Percentiles rank a stretch among this genome's conserved stretches.
These are phyloP conservation scores for Tyria jacobaeae DNA, from an alignment of 2,888 invertebrate genomes.

Conservation along the genomic window DNA sequence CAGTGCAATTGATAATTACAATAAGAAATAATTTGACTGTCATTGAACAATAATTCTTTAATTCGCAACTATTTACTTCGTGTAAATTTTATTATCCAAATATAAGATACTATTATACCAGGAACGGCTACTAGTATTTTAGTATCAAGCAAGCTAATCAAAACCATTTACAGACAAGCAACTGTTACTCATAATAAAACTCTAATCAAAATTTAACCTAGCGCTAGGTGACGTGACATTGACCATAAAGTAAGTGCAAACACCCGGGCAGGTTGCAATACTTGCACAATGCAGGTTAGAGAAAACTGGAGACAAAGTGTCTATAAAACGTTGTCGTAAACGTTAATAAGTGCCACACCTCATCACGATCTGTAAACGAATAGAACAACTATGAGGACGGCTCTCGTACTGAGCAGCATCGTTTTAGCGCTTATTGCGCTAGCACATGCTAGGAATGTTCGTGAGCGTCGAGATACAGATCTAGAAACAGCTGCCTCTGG, in stretches of 20 bases:
- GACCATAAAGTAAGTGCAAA: conserved; percentile 64
- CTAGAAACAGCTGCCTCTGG: conserved; percentile 82
- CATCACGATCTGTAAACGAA: conserved; percentile 58
- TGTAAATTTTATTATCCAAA: no score
- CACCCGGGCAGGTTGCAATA: conserved; percentile 64
- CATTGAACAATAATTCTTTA: no score
- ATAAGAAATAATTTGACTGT: no score
- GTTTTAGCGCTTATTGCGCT: conserved; percentile 75
- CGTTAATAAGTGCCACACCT: conserved; percentile 66
- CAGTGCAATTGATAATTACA: no score
- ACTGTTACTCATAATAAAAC: conserved; percentile 23
- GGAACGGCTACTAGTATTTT: not conserved
- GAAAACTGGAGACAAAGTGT: conserved; percentile 72
- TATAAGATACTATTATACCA: not conserved
- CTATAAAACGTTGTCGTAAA: conserved; percentile 77
- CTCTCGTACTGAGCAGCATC: conserved; percentile 63
- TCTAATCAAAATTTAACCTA: conserved; percentile 34
- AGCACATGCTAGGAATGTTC: conserved; percentile 73
- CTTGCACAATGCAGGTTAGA: conserved; percentile 71
- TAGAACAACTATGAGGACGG: conserved; percentile 70
- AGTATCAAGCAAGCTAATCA: conserved; percentile 12
- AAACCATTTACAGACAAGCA: conserved; percentile 12
- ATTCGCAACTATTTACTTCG: no score
- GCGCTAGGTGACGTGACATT: conserved; percentile 65
- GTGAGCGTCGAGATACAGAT: conserved; percentile 81